These are phyloP conservation scores for Hybos culiciformis DNA, from an alignment of 2,888 invertebrate species.

Conservation along the genomic window DNA sequence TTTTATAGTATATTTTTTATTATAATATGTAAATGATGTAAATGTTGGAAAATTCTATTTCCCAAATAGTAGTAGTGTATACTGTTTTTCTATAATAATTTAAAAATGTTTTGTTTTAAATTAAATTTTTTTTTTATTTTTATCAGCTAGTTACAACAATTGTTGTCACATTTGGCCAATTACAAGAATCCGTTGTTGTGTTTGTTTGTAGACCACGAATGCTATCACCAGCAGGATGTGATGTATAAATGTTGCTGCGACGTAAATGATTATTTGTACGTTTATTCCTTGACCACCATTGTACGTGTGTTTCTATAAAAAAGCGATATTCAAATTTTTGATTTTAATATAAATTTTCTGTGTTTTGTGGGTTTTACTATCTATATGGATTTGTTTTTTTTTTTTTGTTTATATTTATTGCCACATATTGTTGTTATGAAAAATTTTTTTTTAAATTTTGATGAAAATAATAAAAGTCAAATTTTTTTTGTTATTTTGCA, in stretches of 20 bases:
- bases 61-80: no score
- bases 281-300: slow-evolving; percentile 36
- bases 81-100: no score
- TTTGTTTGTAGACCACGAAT: slow-evolving; percentile 30
- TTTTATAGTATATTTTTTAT: not conserved
- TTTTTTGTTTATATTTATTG: not conserved
- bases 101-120: no score
- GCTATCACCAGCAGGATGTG: slow-evolving; percentile 32
- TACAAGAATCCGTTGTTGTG: slow-evolving; percentile 21
- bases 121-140: no score
- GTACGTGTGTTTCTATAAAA: slow-evolving; percentile 31
- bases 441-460: not conserved
- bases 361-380: not conserved
- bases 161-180: slow-evolving; percentile 27
- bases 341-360: not conserved
- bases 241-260: slow-evolving; percentile 34
- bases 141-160: slow-evolving; percentile 34
- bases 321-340: not conserved
- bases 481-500: not conserved
- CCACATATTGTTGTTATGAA: not conserved
- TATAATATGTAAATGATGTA: not conserved
- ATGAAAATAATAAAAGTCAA: not conserved
- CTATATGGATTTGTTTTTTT: not conserved
- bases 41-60: no score
- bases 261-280: slow-evolving; percentile 33